Evolutionary conservation across 2,888 invertebrate genomes (phyloP).

Genomic region (Ormyrus rosae): DNA sequence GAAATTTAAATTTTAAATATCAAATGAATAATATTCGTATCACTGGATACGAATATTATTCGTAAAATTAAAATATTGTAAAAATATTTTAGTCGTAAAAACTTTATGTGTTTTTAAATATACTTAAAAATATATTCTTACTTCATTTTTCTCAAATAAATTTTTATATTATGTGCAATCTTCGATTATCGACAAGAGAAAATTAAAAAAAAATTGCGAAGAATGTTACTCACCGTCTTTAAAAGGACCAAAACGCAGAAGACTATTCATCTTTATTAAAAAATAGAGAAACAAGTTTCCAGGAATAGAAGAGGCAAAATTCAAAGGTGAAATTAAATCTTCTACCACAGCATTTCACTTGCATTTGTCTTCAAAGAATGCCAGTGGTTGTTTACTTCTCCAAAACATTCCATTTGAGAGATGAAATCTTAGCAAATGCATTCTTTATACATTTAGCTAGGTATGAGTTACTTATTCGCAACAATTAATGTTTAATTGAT

Average conservation of each 20-base stretch:
- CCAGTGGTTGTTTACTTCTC: not conserved
- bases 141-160: no score
- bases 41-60: no score
- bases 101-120: no score
- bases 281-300: not conserved
- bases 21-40: no score
- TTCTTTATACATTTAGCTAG: not conserved
- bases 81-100: no score
- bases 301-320: not conserved
- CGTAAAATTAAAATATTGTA: no score
- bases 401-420: not conserved
- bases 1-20: no score
- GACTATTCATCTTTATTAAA: slow-evolving; percentile 61
- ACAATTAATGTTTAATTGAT: no score
- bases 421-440: not conserved
- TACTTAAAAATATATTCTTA: no score
- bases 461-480: no score
- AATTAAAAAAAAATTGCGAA: not conserved
- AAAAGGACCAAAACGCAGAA: slow-evolving; percentile 62
- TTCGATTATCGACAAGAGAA: no score
- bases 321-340: slow-evolving; percentile 1
- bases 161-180: no score
- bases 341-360: slow-evolving; percentile 3
- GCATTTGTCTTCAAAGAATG: slow-evolving; percentile 36
- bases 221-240: slow-evolving; percentile 62